phyloP scores from a whole-genome alignment of 2,888 invertebrate species.

The Drosophila paramelanica region DNA sequence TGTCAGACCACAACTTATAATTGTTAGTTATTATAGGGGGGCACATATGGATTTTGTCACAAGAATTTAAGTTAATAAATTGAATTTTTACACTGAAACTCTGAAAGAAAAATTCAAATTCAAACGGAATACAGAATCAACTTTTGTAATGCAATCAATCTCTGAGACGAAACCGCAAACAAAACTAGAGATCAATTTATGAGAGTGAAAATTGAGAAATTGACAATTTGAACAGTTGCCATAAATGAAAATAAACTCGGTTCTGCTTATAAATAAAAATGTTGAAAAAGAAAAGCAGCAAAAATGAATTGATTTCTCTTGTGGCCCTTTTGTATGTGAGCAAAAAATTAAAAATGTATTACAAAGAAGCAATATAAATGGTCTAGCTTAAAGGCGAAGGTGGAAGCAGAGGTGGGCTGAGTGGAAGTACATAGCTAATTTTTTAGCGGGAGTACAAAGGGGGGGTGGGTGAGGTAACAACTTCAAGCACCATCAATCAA shows the following conservation, averaged over 20 bases:
- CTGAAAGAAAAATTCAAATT: no score
- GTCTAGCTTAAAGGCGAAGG: constrained; percentile 5
- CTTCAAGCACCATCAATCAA: constrained; percentile 54
- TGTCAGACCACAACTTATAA: neutral
- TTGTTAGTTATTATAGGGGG: neutral
- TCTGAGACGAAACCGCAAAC: no score
- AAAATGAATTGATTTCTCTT: constrained; percentile 45
- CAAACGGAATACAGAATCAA: no score
- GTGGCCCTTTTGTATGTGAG: constrained; percentile 31
- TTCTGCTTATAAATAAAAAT: constrained; percentile 1
- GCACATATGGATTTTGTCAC: neutral
- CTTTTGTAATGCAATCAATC: no score
- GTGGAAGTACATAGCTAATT: constrained; percentile 2
- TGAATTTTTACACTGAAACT: no score
- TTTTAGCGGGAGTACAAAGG: constrained; percentile 21
- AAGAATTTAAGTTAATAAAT: no score
- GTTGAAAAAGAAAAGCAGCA: neutral
- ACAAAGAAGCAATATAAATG: constrained; percentile 39
- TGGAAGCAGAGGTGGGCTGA: neutral
- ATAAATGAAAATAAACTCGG: neutral
- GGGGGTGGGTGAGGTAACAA: constrained; percentile 27
- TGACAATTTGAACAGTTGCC: constrained; percentile 1
- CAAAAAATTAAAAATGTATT: constrained; percentile 55
- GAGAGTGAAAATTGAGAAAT: constrained; percentile 2
- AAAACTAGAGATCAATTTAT: constrained; percentile 6